Conservation (phyloP, 2,113 vertebrate genomes). For the Crotophaga sulcirostris region DNA sequence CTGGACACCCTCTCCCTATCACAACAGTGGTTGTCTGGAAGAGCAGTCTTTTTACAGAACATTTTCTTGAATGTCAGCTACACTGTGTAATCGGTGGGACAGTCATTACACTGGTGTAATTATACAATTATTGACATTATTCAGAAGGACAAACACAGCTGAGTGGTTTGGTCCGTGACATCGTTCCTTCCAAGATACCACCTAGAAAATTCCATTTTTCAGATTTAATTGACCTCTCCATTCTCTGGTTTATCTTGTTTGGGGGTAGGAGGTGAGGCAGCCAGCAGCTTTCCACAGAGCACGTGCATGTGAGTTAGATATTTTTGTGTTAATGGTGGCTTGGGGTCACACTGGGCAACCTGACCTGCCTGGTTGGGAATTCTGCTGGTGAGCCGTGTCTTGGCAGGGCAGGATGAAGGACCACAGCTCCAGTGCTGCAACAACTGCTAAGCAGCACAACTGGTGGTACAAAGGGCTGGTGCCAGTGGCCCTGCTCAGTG, state of each 20-base stretch:
- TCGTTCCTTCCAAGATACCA: neutral
- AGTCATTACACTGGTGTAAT: neutral
- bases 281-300: neutral
- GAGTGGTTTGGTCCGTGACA: neutral
- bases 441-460: neutral
- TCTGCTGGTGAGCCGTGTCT: neutral
- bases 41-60: neutral
- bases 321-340: neutral
- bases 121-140: neutral
- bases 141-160: conserved; percentile 30
- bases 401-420: neutral
- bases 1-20: neutral
- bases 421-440: no score
- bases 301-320: accelerated
- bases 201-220: neutral
- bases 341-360: neutral
- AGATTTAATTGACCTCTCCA: neutral
- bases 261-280: neutral
- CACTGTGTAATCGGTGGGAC: neutral
- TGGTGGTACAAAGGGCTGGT: accelerated
- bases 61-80: neutral
- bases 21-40: neutral
- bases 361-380: neutral
- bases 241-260: neutral
- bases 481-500: neutral